phyloP scores from a whole-genome alignment of 23 tunicate genomes.

The Botrylloides violaceus region DNA sequence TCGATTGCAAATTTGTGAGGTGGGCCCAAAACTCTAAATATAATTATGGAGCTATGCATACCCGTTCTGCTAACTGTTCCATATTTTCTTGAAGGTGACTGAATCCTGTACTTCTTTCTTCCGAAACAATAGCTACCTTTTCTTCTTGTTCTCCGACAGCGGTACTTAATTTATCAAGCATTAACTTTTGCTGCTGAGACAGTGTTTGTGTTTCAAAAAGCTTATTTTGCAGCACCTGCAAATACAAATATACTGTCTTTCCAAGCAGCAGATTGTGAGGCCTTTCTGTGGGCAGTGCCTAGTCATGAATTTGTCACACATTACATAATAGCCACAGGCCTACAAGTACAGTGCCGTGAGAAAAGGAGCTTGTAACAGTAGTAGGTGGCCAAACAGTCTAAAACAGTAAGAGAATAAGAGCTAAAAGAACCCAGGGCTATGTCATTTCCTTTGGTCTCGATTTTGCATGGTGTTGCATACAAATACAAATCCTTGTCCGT shows the following conservation, averaged over 20 bases:
- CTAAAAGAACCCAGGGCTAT: no score
- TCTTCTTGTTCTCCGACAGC: conserved; percentile 38
- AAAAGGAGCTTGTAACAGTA: no score
- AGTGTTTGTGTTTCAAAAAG: conserved; percentile 12
- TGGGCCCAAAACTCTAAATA: neutral
- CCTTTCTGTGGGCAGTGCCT: neutral
- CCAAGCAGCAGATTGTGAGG: neutral
- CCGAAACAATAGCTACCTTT: conserved; percentile 29
- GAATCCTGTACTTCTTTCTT: conserved; percentile 34
- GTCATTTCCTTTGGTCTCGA: no score
- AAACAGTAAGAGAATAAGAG: no score
- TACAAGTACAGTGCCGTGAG: no score
- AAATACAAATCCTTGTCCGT: no score
- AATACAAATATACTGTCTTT: neutral
- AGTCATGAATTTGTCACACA: neutral
- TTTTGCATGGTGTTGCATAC: no score
- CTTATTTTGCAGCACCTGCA: conserved; percentile 12
- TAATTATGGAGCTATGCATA: no score
- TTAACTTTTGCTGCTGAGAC: conserved; percentile 26
- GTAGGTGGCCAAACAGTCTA: no score
- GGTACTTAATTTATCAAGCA: conserved; percentile 41
- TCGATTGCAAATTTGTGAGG: conserved; percentile 8
- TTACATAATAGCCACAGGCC: no score
- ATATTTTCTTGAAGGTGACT: conserved; percentile 20
- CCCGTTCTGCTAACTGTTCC: conserved; percentile 14